Percentiles rank a stretch among this genome's conserved stretches.
Evolutionary conservation across 2,797 vertebrate genomes (phyloP).

Genomic region (Etheostoma nigrum): DNA sequence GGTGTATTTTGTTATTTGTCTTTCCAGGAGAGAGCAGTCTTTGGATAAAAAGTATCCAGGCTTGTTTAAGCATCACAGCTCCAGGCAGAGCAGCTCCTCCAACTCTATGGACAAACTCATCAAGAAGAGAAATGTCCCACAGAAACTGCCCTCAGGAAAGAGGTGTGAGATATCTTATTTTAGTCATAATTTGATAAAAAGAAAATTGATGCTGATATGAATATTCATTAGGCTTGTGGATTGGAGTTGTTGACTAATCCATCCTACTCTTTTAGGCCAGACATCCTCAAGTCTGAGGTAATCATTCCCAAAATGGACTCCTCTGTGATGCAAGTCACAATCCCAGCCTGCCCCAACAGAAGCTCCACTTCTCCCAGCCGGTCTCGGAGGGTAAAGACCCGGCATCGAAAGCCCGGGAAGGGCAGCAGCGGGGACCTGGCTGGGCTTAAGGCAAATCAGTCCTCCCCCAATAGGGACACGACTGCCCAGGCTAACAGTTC

Average conservation of each 20-base stretch:
- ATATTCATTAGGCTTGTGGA: constrained; percentile 37
- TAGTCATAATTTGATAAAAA: constrained; percentile 38
- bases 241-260: constrained; percentile 42
- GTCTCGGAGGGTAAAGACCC: constrained; percentile 91
- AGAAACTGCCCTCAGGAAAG: constrained; percentile 93
- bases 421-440: constrained; percentile 92
- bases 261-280: constrained; percentile 85
- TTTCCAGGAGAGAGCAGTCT: constrained; percentile 92
- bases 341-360: constrained; percentile 90
- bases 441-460: constrained; percentile 81
- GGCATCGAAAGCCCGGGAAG: constrained; percentile 91
- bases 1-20: constrained; percentile 6
- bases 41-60: constrained; percentile 95
- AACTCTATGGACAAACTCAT: constrained; percentile 97
- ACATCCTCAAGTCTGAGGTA: constrained; percentile 95
- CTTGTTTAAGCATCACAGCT: constrained; percentile 91
- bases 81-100: constrained; percentile 87
- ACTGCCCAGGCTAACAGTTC: constrained; percentile 69
- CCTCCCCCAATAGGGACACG: constrained; percentile 77
- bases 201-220: constrained; percentile 23
- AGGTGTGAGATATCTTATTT: constrained; percentile 80
- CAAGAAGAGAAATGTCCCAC: constrained; percentile 94
- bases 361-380: constrained; percentile 93
- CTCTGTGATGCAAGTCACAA: constrained; percentile 90
- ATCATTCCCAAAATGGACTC: constrained; percentile 93